Evolutionary conservation across 2,797 vertebrate genomes (phyloP).

Genomic region (Phataginus tetradactyla): DNA sequence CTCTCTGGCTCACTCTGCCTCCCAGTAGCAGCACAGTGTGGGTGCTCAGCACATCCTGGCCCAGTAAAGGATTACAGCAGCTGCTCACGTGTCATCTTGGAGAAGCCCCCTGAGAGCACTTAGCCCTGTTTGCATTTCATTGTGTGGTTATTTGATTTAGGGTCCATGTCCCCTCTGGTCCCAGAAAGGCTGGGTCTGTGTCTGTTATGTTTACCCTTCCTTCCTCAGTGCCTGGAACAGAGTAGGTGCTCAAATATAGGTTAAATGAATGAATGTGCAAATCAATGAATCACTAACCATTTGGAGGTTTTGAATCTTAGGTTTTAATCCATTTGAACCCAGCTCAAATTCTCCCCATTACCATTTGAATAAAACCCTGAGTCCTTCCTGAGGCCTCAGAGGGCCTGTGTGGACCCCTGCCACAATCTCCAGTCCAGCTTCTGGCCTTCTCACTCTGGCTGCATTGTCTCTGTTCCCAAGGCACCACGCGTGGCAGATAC

Average conservation of each 20-base stretch:
- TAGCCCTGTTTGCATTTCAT: fast-evolving
- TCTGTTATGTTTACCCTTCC: background rate
- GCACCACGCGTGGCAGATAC: fast-evolving
- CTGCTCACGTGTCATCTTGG: fast-evolving
- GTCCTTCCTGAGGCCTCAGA: background rate
- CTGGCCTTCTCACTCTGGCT: background rate
- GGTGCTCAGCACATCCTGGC: background rate
- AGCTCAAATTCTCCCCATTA: background rate
- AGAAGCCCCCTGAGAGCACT: background rate
- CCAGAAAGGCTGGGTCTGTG: background rate
- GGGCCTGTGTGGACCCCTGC: fast-evolving
- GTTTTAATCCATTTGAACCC: background rate
- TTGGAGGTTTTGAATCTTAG: background rate
- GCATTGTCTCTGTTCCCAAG: background rate
- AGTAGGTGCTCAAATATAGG: background rate
- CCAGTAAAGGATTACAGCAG: too few relatives aligned
- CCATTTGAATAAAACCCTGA: background rate
- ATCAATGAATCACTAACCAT: background rate
- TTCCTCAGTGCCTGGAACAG: background rate
- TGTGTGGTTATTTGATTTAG: background rate
- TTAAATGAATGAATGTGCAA: background rate
- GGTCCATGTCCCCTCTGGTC: background rate
- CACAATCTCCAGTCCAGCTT: background rate
- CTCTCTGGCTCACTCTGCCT: background rate
- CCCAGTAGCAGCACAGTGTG: background rate